Conservation (phyloP, 2,797 vertebrate species). For the Catamblyrhynchus diadema region DNA sequence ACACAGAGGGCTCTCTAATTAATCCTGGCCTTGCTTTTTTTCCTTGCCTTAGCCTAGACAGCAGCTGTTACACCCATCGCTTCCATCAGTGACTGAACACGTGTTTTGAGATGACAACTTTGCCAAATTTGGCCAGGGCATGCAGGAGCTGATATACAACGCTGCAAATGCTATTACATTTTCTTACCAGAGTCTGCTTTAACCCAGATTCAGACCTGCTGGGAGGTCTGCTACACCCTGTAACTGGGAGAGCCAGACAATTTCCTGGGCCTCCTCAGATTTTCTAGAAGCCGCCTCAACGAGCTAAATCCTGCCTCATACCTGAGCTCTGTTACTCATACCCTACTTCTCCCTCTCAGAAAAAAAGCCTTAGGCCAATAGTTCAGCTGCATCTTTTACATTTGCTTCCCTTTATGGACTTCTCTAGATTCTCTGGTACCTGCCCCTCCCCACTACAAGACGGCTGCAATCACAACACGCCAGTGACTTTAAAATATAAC, state of each 20-base stretch:
- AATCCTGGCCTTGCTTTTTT: neutral
- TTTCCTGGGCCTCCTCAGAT: neutral
- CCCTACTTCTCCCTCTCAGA: neutral
- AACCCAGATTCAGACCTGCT: neutral
- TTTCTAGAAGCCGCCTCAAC: neutral
- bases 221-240: rapidly evolving
- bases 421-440: neutral
- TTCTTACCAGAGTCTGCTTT: neutral
- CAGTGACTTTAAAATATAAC: neutral
- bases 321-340: neutral
- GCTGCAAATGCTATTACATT: neutral
- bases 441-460: neutral
- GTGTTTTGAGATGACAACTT: neutral
- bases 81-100: neutral
- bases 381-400: neutral
- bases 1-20: neutral
- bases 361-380: neutral
- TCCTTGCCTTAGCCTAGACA: neutral
- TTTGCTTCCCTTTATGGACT: neutral
- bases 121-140: neutral
- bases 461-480: neutral
- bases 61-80: neutral
- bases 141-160: neutral
- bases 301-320: neutral
- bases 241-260: neutral